Evolutionary conservation across 2,797 vertebrate genomes (phyloP).

Genomic region (Chromis chromis): DNA sequence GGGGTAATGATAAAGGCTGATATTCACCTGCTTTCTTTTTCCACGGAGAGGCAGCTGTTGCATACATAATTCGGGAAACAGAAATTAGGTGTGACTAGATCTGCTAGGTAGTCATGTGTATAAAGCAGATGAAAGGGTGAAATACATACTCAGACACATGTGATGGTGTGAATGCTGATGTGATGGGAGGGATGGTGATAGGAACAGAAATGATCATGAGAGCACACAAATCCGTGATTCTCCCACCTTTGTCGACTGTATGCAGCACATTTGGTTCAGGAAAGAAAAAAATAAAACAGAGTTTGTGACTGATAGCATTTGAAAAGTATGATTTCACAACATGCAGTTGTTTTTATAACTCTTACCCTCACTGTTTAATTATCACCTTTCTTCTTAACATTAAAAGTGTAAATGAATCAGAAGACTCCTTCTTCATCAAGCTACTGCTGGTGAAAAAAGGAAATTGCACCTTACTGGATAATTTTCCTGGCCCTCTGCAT

Average conservation of each 20-base stretch:
- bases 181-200: slow-evolving; percentile 67
- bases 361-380: slow-evolving; percentile 38
- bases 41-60: slow-evolving; percentile 89
- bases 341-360: slow-evolving; percentile 8
- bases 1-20: slow-evolving; percentile 61
- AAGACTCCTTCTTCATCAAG: slow-evolving; percentile 23
- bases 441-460: slow-evolving; percentile 24
- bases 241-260: slow-evolving; percentile 88
- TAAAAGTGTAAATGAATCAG: slow-evolving; percentile 35
- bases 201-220: slow-evolving; percentile 70
- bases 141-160: slow-evolving; percentile 78
- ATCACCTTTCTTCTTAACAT: slow-evolving; percentile 33
- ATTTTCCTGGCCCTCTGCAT: slow-evolving; percentile 42
- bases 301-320: slow-evolving; percentile 26
- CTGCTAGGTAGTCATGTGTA: slow-evolving; percentile 31
- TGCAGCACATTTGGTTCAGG: slow-evolving; percentile 49
- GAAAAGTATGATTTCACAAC: slow-evolving; percentile 29
- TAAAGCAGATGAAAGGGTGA: slow-evolving; percentile 64
- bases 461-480: slow-evolving; percentile 24
- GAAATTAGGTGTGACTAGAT: slow-evolving; percentile 65
- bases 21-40: slow-evolving; percentile 93
- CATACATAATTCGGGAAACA: slow-evolving; percentile 67
- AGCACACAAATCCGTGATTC: slow-evolving; percentile 62
- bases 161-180: slow-evolving; percentile 71
- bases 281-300: slow-evolving; percentile 30